phyloP scores from a whole-genome alignment of 2,113 vertebrate genomes.

The Glaucomys volans region DNA sequence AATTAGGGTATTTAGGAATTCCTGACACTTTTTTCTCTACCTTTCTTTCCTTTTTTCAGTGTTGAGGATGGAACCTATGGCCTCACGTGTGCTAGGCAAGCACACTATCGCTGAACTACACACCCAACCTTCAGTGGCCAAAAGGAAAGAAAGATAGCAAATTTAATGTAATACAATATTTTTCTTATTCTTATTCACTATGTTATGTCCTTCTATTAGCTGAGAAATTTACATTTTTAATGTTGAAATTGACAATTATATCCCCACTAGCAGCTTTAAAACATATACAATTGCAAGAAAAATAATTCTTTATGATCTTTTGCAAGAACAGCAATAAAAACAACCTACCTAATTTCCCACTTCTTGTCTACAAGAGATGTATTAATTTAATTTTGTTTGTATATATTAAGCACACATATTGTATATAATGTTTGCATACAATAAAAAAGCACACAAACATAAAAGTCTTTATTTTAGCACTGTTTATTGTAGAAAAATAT shows the following conservation, averaged over 20 bases:
- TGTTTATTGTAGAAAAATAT: not conserved
- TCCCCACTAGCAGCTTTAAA: conserved; percentile 21
- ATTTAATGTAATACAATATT: not conserved
- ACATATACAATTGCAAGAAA: not conserved
- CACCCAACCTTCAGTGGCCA: not conserved
- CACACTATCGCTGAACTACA: not conserved
- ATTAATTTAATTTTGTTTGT: conserved; percentile 26
- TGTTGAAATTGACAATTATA: not conserved
- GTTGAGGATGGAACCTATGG: not conserved
- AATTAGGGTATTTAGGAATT: not conserved
- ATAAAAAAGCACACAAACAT: not conserved
- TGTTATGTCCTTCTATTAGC: not conserved
- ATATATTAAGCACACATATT: not conserved
- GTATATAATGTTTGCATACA: not conserved
- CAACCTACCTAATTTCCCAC: not conserved
- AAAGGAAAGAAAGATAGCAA: not conserved
- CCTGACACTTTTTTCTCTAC: not conserved
- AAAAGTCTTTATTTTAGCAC: not conserved
- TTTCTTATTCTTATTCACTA: not conserved
- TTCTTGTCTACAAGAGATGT: not conserved
- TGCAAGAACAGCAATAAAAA: not conserved
- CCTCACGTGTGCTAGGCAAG: not conserved
- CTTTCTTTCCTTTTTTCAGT: not conserved
- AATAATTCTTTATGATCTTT: not conserved
- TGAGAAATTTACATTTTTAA: not conserved